Base-by-base conservation (phyloP, 2,797 vertebrate species). In the Rhinoraja longicauda region DNA sequence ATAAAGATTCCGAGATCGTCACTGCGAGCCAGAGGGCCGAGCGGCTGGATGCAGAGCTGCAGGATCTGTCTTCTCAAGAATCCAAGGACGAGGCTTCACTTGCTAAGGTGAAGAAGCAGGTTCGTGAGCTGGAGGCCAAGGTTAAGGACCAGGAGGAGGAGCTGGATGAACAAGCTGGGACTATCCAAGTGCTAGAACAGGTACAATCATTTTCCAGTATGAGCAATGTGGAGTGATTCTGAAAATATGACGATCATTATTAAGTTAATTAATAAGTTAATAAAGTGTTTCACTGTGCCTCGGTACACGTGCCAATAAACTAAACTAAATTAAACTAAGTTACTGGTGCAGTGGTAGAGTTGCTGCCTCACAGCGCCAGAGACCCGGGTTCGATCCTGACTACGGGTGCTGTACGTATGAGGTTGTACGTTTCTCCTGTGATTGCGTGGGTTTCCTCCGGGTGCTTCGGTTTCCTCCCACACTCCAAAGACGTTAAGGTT, bases 131-230 rank as follows among this genome's bases (percentile, higher is more conserved):
- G 94, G 98, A 99, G 94, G 98, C 98, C 17, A 98, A 98, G 94
- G 97, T 97, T 94, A 99, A 99, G 94, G 99, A 99, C 95, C 99
- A 99, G 95, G 99, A 99, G 94, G 99, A 99, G 94, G 99, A 99
- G 95, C 97, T 99, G 93, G 99, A 99, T 0, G 99, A 99, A 94
- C 99, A 99, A 95, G 99, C 99, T 0, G 99, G 98, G 76, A 97
- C 96, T 94, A 99, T 99, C 94, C 99, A 99, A 96, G 98, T 99
- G 97, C 95, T 99, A 95, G 98, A 99, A 94, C 98, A 99, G 98
- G 99, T 99, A 96, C 8, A n/a, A 24, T 73, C 9, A 86, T 86
- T 86, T 62, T 1, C 4, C 2, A 62, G 9, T 62, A 86, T 62
- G 57, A 21, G 19, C 26, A 32, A 36, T 32, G 64, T 88, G 17